Base-by-base conservation (phyloP, 2,888 invertebrate species). In the Cerceris rybyensis region DNA sequence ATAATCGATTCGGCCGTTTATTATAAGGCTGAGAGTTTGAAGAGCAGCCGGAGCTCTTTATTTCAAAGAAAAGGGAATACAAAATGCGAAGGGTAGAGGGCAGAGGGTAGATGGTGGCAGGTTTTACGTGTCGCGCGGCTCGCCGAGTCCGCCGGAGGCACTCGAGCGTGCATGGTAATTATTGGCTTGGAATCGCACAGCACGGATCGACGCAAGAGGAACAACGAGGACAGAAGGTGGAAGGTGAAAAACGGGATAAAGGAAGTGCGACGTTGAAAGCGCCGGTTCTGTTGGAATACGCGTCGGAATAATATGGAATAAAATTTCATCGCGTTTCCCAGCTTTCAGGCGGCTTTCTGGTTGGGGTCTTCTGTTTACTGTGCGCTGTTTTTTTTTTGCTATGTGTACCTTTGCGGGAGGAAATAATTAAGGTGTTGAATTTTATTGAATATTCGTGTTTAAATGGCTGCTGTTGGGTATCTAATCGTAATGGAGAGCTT, bases 91-190 rank as follows among this genome's bases (percentile, higher is more conserved):
- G 1, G 9, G 28, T 8, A 42, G 59, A 43, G 14, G 41, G 59
- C 6, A 6, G 41, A 17, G 50, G n/a, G 28, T 49, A 17, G 42
- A 57, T 66, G 43, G 39, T 16, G 42, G 41, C 60, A 11, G 46
- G 11, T 68, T 72, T 72, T 60, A 72, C 54, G 46, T 68, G 49
- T 68, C 55, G 66, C 55, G 66, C 14, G 54, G 39, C 39, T 60
- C 67, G 60, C 52, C 17, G 59, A 57, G 61, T 14, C 17, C n/a
- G 46, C 11, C 17, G 16, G 58, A 58, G 39, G 70, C 75, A 75
- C 41, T 66, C 73, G 80, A 81, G 79, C 84, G 79, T 74, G 70
- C 50, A 58, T 28, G 60, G 59, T 82, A 81, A 82, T 87, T 86
- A 84, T 81, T 81, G 80, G 75, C 60, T 78, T 81, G 81, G 76